Evolutionary conservation across 2,113 vertebrate genomes (phyloP), one percentile per base, ranked within the genome.

Genomic region (Pholis gunnellus): DNA sequence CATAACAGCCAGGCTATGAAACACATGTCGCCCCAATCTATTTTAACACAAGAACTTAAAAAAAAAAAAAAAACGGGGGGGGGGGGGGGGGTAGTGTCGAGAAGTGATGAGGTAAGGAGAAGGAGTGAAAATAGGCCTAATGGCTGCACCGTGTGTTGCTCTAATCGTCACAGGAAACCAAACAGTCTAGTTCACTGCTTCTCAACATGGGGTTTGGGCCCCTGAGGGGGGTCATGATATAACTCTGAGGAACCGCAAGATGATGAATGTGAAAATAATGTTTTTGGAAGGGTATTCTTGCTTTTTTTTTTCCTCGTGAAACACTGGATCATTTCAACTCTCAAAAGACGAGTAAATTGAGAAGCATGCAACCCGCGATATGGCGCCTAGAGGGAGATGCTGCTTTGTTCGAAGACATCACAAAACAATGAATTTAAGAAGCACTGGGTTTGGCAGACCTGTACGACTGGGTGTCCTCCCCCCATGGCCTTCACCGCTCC

Each of bases 401-500:
- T 20, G 42, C 59, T 50, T 25, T 65, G 10, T 56, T 15, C 44
- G 14, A 34, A 54, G 29, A 9, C 29, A 0, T 29, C 31, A 25
- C 29, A 6, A 70, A 44, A 3, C n/a, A 54, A 27, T 57, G 14
- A 63, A 34, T 27, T 9, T 11, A 25, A 18, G n/a, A 54, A 78
- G 1, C 10, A 0, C 2, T 4, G 25, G 27, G 42, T 29, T 59
- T 1, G 36, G 7, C 86, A 36, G 67, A 92, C 92, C 91, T 94
- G 92, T 11, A 79, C 95, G 94, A 99, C 86, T 5, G 98, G 98
- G 91, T 99, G 98, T 87, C 98, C 98, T 78, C 98, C 98, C 0
- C 96, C 97, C 15, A 97, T 95, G 0, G 98, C 98, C 93, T 99
- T 99, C 91, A 99, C 98, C 0, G 98, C 98, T 15, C 98, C 98